Base-by-base conservation (phyloP, 2,797 vertebrate genomes). In the Pogoniulus pusillus region DNA sequence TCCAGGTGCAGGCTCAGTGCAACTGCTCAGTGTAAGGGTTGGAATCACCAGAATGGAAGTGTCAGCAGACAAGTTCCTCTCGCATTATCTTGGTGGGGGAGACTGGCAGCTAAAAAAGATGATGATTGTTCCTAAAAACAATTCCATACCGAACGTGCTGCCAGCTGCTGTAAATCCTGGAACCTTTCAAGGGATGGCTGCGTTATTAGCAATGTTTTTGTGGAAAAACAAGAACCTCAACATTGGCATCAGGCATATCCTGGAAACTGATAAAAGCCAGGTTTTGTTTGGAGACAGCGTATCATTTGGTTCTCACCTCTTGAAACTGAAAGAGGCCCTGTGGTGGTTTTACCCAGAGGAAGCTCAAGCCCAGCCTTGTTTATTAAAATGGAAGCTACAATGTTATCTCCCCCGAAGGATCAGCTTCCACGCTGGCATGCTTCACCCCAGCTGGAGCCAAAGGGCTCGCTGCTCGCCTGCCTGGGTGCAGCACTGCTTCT, bases 131-230 rank as follows among this genome's bases (percentile, higher is more conserved):
- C 92, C 78, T 93, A 82, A 88, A 93, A 82, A 57, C 84, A 96
- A 91, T 96, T 94, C 82, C 0, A 0, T 75, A 68, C 79, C 53
- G 77, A 87, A 74, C 70, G 54, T 4, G 14, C 80, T 95, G 95
- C 93, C 95, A 95, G 69, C 80, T 92, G 88, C 78, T 89, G 54
- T 95, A 95, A 96, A 96, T 95, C 88, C 76, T 89, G 78, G 47
- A 93, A 62, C 65, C 76, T 93, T 95, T 87, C 80, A 85, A 87
- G 90, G 82, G 66, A 83, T 83, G 53, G 65, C 64, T 96, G 73
- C 60, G 47, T 92, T 90, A 88, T 92, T 77, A 95, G 85, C 91
- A 73, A 26, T 87, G 64, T 92, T 93, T 95, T 65, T 94, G 72
- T 86, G 86, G 84, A 93, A 90, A 93, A 96, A 94, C 45, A 35